These are phyloP conservation scores for Noctua janthina DNA, from an alignment of 2,888 invertebrate species.

Conservation along the genomic window DNA sequence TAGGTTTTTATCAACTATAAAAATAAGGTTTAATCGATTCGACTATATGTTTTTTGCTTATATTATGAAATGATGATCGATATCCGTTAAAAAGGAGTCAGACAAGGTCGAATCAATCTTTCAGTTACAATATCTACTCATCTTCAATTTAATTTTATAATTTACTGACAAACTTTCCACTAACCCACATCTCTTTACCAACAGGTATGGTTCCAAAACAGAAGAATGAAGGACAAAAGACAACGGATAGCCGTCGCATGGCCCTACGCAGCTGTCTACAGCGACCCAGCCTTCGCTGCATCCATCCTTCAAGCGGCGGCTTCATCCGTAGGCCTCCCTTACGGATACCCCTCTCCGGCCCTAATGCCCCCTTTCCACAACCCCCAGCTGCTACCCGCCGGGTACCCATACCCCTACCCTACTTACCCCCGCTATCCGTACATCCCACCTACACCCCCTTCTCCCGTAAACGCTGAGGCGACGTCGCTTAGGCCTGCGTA, in stretches of 20 bases:
- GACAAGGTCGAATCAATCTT: not conserved
- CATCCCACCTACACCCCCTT: conserved; percentile 88
- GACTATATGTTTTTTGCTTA: not conserved
- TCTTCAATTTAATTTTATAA: not conserved
- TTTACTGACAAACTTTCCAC: not conserved
- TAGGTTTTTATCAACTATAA: not conserved
- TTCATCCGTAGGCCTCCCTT: conserved; percentile 92
- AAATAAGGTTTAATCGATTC: not conserved
- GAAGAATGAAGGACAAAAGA: conserved; percentile 99
- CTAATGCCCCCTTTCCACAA: conserved; percentile 90
- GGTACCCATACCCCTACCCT: conserved; percentile 90
- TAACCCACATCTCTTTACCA: conserved; percentile 67
- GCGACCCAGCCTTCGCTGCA: conserved; percentile 98
- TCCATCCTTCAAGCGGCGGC: conserved; percentile 97
- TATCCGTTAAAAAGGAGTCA: too few relatives aligned
- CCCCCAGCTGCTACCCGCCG: conserved; percentile 90
- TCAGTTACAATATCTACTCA: not conserved
- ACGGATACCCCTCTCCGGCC: conserved; percentile 91
- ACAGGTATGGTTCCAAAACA: conserved; percentile 99
- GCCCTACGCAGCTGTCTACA: conserved; percentile 98
- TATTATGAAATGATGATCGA: too few relatives aligned
- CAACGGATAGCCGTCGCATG: conserved; percentile 98
- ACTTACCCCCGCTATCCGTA: conserved; percentile 89
- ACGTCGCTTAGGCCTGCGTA: conserved; percentile 87
- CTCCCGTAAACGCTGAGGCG: conserved; percentile 84